Percentiles rank a stretch among this genome's conserved stretches.
These are phyloP conservation scores for Falco novaeseelandiae DNA, from an alignment of 2,797 vertebrate species.

Conservation along the genomic window DNA sequence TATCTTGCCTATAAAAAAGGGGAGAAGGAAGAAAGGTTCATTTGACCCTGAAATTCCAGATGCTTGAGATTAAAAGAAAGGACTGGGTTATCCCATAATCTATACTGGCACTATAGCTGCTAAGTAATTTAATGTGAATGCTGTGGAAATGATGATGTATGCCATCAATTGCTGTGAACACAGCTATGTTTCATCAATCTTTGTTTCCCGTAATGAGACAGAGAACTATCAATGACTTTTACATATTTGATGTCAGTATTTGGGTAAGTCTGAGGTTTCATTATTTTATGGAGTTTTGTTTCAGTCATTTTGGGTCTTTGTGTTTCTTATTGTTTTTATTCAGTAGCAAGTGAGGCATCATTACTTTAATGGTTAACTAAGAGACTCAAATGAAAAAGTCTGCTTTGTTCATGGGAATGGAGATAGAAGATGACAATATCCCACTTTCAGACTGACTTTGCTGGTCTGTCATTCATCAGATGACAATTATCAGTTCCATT, in stretches of 20 bases:
- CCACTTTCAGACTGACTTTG: not conserved
- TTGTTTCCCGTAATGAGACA: constrained; percentile 32
- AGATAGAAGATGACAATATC: not conserved
- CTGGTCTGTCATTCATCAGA: not conserved
- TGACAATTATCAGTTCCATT: not conserved
- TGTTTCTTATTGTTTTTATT: constrained; percentile 12
- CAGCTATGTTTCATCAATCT: constrained; percentile 68
- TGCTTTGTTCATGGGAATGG: constrained; percentile 5
- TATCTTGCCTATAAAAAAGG: not conserved
- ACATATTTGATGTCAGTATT: constrained; percentile 24
- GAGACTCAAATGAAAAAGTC: not conserved
- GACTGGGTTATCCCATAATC: constrained; percentile 50
- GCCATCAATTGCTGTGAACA: constrained; percentile 48
- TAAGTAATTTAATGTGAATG: constrained; percentile 62
- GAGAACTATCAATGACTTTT: constrained; percentile 41
- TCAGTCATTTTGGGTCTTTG: not conserved
- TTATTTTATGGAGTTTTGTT: constrained; percentile 21
- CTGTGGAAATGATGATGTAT: constrained; percentile 53
- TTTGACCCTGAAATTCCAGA: constrained; percentile 40
- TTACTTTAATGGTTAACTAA: constrained; percentile 14
- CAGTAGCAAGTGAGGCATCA: not conserved
- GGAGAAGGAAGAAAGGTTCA: not conserved
- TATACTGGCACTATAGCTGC: constrained; percentile 55
- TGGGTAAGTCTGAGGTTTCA: constrained; percentile 25
- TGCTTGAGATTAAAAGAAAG: constrained; percentile 44